Conservation (phyloP, 1,140 invertebrate species). For the Drosophila gunungcola region DNA sequence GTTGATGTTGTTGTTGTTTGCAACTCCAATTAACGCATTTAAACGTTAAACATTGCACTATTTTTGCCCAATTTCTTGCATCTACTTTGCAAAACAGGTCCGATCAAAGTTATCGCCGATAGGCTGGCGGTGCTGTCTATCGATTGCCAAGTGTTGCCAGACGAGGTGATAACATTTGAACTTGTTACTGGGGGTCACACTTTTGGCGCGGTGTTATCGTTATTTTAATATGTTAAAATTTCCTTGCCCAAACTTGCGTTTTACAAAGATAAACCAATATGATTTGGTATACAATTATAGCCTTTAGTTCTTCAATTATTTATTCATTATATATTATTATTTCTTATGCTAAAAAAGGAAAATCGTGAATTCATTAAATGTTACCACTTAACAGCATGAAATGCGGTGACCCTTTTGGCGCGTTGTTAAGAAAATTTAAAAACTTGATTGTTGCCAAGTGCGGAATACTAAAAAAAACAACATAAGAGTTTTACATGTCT, state of each 20-base stretch:
- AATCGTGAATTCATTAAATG: too few relatives aligned
- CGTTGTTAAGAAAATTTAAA: background rate
- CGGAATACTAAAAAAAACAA: too few relatives aligned
- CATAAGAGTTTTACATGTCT: too few relatives aligned
- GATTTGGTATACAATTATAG: too few relatives aligned
- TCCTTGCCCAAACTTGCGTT: too few relatives aligned
- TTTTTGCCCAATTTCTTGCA: constrained; percentile 19
- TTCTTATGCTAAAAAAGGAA: too few relatives aligned
- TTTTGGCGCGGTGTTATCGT: background rate
- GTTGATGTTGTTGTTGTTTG: constrained; percentile 14
- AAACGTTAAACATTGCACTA: constrained; percentile 28
- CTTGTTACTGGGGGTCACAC: background rate
- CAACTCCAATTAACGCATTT: constrained; percentile 26
- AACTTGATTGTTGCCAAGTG: background rate
- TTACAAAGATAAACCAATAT: too few relatives aligned
- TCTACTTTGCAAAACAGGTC: constrained; percentile 3
- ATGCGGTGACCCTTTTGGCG: background rate
- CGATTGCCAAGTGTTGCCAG: background rate
- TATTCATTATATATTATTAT: too few relatives aligned
- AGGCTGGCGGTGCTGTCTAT: background rate
- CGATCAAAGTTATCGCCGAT: constrained; percentile 1
- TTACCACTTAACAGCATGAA: background rate
- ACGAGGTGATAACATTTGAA: background rate
- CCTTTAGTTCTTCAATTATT: too few relatives aligned
- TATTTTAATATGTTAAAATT: background rate